Evolutionary conservation across 2,113 vertebrate species (phyloP), one percentile per base, ranked within the genome.

Genomic region (Scomber japonicus): DNA sequence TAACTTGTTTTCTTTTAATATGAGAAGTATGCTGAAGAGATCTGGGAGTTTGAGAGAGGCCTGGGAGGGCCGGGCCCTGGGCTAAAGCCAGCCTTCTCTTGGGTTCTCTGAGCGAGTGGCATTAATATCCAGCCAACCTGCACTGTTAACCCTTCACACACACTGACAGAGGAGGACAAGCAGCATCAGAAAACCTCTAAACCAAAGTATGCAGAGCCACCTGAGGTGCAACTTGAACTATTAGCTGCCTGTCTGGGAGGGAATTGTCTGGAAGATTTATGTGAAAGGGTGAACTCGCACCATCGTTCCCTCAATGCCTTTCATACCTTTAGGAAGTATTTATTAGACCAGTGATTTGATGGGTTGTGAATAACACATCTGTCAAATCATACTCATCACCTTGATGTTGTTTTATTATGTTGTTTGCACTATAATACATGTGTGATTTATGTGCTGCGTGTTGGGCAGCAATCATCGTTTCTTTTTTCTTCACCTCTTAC

Each of bases 1-100:
- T 94, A 94, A 96, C 95, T 95, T 96, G 95, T 96, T 96, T 96
- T 95, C 95, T 96, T 96, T 96, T 96, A 95, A 96, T 96, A 96
- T 95, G 93, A 95, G 91, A 96, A 96, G 93, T 94, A 96, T 95
- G 94, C 91, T 91, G 93, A 84, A 84, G 92, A 93, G 92, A 95
- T 95, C 92, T 93, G 83, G 89, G 92, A 95, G 93, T 94, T 94
- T 93, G 93, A 84, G 90, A 91, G 84, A 89, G 91, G 90, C 91
- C 91, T 93, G 81, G 91, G 88, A 93, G 92, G 86, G 88, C 81
- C 49, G 72, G 88, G 88, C 88, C 74, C 88, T 85, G 88, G 83
- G 87, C 85, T 92, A 92, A 89, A 90, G 87, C 86, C 85, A 84
- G 85, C 75, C 83, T 90, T 80, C 82, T 84, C 69, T 81, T 77